Evolutionary conservation across 2,113 vertebrate genomes (phyloP).

Genomic region (Prochilodus magdalenae): DNA sequence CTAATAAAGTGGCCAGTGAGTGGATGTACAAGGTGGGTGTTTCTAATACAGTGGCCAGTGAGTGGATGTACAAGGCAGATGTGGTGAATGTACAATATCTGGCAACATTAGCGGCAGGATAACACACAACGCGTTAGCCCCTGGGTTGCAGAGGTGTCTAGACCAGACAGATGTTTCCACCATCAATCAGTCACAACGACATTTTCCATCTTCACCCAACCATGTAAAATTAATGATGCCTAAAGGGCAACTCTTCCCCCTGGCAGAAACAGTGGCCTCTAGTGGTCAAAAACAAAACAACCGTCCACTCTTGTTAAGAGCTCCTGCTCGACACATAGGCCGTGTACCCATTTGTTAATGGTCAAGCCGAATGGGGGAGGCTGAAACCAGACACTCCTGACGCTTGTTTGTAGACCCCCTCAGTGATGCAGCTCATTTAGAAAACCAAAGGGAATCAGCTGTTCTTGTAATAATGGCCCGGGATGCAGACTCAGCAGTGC

Average conservation of each 20-base stretch:
- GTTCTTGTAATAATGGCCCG: neutral
- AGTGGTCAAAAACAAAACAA: slow-evolving; percentile 10
- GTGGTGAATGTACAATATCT: no score
- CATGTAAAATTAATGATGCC: slow-evolving; percentile 19
- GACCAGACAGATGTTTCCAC: neutral
- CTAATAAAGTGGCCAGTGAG: no score
- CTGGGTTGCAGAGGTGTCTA: neutral
- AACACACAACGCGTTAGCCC: neutral
- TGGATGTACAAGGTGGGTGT: no score
- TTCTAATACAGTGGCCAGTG: no score
- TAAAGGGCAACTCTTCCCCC: neutral
- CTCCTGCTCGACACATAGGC: no score
- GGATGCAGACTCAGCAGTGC: neutral
- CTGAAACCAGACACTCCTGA: no score
- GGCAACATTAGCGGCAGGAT: neutral
- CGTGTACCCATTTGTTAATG: no score
- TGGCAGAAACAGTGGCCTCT: slow-evolving; percentile 25
- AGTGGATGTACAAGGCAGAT: no score
- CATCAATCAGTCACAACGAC: neutral
- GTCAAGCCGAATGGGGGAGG: no score
- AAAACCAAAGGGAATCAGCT: neutral
- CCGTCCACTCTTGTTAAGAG: neutral
- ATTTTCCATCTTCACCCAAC: neutral
- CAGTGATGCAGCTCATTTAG: neutral
- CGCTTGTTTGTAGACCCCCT: neutral